Percentiles rank a stretch among this genome's conserved stretches.
Conservation (phyloP, 23 tunicate genomes). For the Phallusia fumigata region DNA sequence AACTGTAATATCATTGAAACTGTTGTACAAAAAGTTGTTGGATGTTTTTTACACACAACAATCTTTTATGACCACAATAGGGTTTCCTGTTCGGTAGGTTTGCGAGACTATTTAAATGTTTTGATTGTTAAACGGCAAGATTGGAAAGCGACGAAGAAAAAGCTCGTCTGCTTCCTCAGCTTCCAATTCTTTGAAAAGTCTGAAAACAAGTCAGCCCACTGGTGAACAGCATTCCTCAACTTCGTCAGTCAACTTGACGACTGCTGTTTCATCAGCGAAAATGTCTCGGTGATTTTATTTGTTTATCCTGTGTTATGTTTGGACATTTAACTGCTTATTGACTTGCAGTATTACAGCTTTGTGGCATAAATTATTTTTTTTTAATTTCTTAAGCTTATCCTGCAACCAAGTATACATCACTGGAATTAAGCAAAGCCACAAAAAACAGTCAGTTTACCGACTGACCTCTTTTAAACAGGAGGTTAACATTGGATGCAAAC, state of each 20-base stretch:
- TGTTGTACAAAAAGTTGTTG: too few species aligned
- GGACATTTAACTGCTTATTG: not conserved
- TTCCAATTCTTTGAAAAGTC: constrained; percentile 2
- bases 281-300: constrained; percentile 26
- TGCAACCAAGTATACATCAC: too few species aligned
- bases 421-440: too few species aligned
- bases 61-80: too few species aligned
- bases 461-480: too few species aligned
- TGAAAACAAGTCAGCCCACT: constrained; percentile 6
- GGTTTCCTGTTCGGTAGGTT: not conserved
- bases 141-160: constrained; percentile 56
- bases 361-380: too few species aligned
- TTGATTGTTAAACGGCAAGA: constrained; percentile 32
- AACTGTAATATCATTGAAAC: too few species aligned
- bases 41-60: too few species aligned
- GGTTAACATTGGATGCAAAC: too few species aligned
- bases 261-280: constrained; percentile 25
- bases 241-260: not conserved
- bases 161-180: constrained; percentile 13
- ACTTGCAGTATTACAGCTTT: too few species aligned
- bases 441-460: too few species aligned
- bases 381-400: too few species aligned
- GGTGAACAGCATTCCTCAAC: not conserved
- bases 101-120: not conserved
- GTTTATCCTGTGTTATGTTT: not conserved